A percentile compares a stretch with the other conserved stretches of the same genome.
Evolutionary conservation across 1,140 invertebrate species (phyloP).

Genomic region (Bradysia coprophila): DNA sequence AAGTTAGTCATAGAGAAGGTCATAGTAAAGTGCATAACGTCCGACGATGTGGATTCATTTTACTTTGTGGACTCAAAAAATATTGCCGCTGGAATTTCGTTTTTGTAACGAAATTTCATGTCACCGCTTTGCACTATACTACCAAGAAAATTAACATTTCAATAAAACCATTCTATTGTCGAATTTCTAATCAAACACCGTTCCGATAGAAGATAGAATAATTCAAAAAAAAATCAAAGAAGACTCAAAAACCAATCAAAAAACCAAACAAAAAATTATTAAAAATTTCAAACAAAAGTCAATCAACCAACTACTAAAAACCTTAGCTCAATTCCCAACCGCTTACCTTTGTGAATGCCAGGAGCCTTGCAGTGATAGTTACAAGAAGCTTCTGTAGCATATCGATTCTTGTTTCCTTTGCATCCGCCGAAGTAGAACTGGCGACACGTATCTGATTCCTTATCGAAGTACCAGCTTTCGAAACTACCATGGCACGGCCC

Average conservation of each 20-base stretch:
- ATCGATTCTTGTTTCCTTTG: slow-evolving; percentile 78
- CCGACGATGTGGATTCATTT: slow-evolving; percentile 5
- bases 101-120: too few species aligned
- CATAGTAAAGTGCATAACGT: slow-evolving; percentile 10
- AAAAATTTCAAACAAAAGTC: not conserved
- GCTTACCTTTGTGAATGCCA: slow-evolving; percentile 49
- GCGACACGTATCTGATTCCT: slow-evolving; percentile 44
- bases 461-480: slow-evolving; percentile 64
- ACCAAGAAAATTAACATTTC: too few species aligned
- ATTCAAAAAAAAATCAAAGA: too few species aligned
- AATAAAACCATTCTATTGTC: too few species aligned
- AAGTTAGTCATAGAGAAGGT: too few species aligned
- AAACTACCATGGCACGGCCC: slow-evolving; percentile 76
- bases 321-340: not conserved
- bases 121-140: too few species aligned
- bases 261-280: slow-evolving; percentile 4
- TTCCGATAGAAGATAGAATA: too few species aligned
- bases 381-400: slow-evolving; percentile 63
- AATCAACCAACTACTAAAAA: not conserved
- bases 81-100: too few species aligned
- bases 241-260: too few species aligned
- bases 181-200: too few species aligned
- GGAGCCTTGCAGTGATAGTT: slow-evolving; percentile 52
- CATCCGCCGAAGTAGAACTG: slow-evolving; percentile 79
- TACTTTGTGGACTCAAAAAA: slow-evolving; percentile 8